A percentile compares a stretch with the other conserved stretches of the same genome.
These are phyloP conservation scores for Apostichopus parvimensis DNA, from an alignment of 35 echinoderm and acorn worm species.

Conservation along the genomic window DNA sequence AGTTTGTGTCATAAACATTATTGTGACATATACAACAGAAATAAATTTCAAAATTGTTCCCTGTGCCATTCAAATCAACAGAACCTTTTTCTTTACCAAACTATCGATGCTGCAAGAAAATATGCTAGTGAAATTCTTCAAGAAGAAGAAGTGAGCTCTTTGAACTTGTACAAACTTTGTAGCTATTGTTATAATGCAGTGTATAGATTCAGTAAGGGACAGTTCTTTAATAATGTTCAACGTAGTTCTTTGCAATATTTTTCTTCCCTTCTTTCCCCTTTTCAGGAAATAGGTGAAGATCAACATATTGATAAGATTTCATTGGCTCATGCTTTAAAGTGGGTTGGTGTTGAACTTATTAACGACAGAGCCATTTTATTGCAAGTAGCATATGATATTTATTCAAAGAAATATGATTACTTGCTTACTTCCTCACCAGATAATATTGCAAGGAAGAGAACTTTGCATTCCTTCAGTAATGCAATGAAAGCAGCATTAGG, in stretches of 20 bases:
- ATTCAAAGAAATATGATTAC: background rate
- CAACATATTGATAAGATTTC: background rate
- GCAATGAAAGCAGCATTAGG: constrained; percentile 17
- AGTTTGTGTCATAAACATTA: constrained; percentile 23
- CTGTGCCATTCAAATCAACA: background rate
- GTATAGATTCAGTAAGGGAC: background rate
- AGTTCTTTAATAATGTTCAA: background rate
- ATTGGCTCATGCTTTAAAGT: background rate
- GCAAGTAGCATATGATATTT: background rate
- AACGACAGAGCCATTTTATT: background rate
- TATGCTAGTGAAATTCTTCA: constrained; percentile 2
- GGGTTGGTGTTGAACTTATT: background rate
- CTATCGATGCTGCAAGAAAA: constrained; percentile 5
- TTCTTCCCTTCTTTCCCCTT: background rate
- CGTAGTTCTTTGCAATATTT: background rate
- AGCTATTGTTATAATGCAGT: background rate
- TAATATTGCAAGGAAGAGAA: background rate
- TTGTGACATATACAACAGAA: background rate
- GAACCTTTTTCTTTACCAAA: background rate
- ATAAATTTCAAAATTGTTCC: background rate
- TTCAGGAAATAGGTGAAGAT: background rate
- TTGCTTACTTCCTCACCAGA: background rate
- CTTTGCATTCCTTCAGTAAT: background rate
- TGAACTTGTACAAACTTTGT: background rate
- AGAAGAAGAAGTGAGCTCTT: background rate